Evolutionary conservation across 1,140 invertebrate species (phyloP).

Genomic region (Conus betulinus): DNA sequence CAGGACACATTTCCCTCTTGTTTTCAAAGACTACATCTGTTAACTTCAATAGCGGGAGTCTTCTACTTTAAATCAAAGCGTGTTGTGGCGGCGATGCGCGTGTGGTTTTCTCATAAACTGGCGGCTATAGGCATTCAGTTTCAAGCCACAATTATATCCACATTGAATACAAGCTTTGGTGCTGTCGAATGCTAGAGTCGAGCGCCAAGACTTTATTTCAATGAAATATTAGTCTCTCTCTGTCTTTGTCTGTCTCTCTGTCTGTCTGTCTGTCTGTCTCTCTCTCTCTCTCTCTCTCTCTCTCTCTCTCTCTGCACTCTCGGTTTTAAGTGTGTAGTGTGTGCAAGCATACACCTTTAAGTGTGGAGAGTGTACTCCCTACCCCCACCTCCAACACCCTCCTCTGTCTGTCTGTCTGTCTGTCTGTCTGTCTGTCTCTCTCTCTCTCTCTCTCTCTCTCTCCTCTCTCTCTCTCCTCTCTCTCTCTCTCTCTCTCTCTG

Average conservation of each 20-base stretch:
- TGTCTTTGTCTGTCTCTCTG: conserved; percentile 18
- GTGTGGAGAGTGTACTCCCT: no score
- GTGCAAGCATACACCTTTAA: no score
- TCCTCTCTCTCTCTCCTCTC: neutral
- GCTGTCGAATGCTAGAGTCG: neutral
- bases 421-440: neutral
- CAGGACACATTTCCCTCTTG: no score
- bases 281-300: conserved; percentile 1
- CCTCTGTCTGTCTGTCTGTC: no score
- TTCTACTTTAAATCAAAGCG: no score
- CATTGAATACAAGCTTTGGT: neutral
- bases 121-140: no score
- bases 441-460: neutral
- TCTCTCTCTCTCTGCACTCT: neutral
- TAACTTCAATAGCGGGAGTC: neutral
- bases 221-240: neutral
- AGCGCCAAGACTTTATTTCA: neutral
- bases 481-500: neutral
- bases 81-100: no score
- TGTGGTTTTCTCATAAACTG: no score
- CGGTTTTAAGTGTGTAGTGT: no score
- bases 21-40: no score
- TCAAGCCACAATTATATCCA: no score
- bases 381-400: neutral
- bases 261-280: conserved; percentile 28